phyloP scores from a whole-genome alignment of 2,113 vertebrate species.

The Gopherus flavomarginatus region DNA sequence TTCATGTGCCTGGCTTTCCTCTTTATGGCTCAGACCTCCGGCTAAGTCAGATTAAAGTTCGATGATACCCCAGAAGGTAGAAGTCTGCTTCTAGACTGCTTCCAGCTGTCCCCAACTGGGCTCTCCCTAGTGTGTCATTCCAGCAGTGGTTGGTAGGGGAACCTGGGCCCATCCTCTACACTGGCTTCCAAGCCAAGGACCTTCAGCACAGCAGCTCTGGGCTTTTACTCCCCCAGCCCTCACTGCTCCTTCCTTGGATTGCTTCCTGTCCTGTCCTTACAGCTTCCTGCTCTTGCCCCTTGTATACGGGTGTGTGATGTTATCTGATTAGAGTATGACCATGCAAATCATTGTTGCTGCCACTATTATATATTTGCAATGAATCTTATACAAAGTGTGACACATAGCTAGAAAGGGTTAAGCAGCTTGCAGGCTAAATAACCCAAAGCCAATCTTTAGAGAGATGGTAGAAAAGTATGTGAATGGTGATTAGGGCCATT shows the following conservation, averaged over 20 bases:
- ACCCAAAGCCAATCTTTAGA: no score
- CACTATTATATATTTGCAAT: no score
- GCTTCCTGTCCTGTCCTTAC: neutral
- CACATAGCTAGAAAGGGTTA: no score
- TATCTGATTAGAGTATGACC: no score
- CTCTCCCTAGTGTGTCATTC: neutral
- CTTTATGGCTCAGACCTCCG: no score
- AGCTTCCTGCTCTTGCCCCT: neutral
- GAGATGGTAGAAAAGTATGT: no score
- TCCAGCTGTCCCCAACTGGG: neutral
- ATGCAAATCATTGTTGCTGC: no score
- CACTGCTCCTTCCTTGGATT: neutral
- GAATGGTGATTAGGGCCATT: no score
- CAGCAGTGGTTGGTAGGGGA: neutral
- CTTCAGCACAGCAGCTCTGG: neutral
- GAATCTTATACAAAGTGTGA: no score
- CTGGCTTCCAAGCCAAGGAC: neutral
- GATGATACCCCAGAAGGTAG: no score
- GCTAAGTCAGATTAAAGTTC: neutral
- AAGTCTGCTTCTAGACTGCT: no score
- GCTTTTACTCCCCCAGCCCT: neutral
- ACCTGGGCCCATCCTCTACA: neutral
- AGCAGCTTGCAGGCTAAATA: no score
- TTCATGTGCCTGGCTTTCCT: neutral
- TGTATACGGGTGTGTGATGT: neutral